phyloP scores from a whole-genome alignment of 2,113 vertebrate species.

The Hippopotamus amphibius region DNA sequence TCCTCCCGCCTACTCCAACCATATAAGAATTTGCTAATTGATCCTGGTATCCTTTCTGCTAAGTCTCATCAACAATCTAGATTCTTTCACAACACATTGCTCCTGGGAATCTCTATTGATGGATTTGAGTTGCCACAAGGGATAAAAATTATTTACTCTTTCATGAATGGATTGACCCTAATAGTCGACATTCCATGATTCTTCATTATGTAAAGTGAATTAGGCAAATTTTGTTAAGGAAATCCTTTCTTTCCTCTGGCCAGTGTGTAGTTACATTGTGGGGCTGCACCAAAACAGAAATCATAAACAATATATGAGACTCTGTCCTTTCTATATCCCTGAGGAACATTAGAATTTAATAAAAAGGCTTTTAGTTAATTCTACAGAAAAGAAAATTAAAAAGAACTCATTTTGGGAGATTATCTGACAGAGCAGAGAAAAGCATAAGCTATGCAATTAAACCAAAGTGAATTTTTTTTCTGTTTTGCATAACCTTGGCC shows the following conservation, averaged over 20 bases:
- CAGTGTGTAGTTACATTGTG: not conserved
- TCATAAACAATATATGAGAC: not conserved
- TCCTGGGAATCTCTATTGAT: not conserved
- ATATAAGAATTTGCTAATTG: not conserved
- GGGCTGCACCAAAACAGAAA: not conserved
- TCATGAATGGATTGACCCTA: not conserved
- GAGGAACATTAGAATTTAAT: not conserved
- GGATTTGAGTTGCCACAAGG: not conserved
- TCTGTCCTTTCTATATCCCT: not conserved
- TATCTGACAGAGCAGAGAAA: not conserved
- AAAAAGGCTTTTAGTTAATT: slow-evolving; percentile 32
- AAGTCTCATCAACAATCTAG: not conserved
- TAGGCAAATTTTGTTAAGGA: not conserved
- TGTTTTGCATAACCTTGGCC: not conserved
- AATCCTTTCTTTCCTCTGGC: not conserved
- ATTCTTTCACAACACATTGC: not conserved
- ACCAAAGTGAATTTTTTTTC: not conserved
- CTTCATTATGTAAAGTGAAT: not conserved
- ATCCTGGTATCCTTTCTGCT: not conserved
- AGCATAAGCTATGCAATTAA: not conserved
- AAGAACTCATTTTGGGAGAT: not conserved
- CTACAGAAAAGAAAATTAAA: slow-evolving; percentile 31
- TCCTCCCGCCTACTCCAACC: not conserved
- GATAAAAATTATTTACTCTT: not conserved
- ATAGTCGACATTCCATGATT: not conserved